Percentiles rank a stretch among this genome's conserved stretches.
phyloP scores from a whole-genome alignment of 1,140 invertebrate genomes.

The Bombus polaris region DNA sequence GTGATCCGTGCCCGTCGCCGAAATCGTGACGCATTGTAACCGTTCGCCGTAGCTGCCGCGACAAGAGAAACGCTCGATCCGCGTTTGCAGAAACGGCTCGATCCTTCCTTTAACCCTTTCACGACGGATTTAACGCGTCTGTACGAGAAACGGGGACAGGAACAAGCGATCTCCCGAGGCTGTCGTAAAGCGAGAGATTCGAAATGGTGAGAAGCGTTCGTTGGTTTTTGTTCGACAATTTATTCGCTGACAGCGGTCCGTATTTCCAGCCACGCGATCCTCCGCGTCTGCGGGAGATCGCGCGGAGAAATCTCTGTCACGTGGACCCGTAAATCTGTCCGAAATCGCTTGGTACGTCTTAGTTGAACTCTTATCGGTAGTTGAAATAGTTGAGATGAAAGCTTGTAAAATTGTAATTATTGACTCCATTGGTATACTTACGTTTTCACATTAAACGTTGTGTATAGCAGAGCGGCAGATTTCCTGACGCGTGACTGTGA shows the following conservation, averaged over 20 bases:
- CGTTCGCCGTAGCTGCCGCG: not conserved
- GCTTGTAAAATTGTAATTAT: too few relatives aligned
- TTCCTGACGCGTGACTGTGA: too few relatives aligned
- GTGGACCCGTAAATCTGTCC: not conserved
- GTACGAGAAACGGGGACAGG: constrained; percentile 18
- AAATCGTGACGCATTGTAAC: constrained; percentile 62
- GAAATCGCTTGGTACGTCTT: too few relatives aligned
- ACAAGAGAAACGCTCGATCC: constrained; percentile 20
- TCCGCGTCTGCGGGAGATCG: not conserved
- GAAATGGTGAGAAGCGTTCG: not conserved
- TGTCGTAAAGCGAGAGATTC: not conserved
- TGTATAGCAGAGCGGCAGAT: too few relatives aligned
- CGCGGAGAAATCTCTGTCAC: constrained; percentile 11
- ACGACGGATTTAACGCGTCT: constrained; percentile 33
- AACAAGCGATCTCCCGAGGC: constrained; percentile 4
- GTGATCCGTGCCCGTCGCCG: constrained; percentile 53
- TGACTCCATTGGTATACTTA: too few relatives aligned
- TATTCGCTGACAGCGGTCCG: constrained; percentile 18
- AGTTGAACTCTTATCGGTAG: too few relatives aligned
- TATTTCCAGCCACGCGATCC: constrained; percentile 21
- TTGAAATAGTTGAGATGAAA: too few relatives aligned
- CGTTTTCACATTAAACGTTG: too few relatives aligned
- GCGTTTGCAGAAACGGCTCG: not conserved
- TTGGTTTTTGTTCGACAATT: constrained; percentile 40
- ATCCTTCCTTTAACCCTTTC: constrained; percentile 36